A percentile compares a stretch with the other conserved stretches of the same genome.
phyloP scores from a whole-genome alignment of 1,140 invertebrate genomes.

The Andrena cerasifolii region DNA sequence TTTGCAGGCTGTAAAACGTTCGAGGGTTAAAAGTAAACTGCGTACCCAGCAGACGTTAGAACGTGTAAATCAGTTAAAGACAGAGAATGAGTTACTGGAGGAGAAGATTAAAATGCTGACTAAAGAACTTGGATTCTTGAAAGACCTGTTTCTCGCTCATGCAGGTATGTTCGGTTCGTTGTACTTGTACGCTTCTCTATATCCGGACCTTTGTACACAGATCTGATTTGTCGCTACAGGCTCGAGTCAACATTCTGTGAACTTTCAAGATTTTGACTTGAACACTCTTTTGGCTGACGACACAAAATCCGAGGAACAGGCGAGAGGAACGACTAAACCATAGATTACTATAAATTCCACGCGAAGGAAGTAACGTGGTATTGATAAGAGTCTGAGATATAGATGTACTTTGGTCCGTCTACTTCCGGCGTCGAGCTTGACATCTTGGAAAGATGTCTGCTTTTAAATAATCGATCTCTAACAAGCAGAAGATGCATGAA shows the following conservation, averaged over 20 bases:
- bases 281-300: conserved; percentile 77
- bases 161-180: conserved; percentile 82
- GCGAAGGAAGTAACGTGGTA: conserved; percentile 56
- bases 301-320: conserved; percentile 45
- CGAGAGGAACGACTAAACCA: conserved; percentile 48
- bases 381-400: conserved; percentile 57
- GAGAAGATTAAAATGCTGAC: conserved; percentile 93
- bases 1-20: conserved; percentile 92
- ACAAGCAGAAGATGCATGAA: background rate
- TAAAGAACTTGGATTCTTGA: conserved; percentile 93
- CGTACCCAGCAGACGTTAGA: conserved; percentile 91
- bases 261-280: conserved; percentile 76
- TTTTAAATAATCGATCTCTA: conserved; percentile 34
- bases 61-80: conserved; percentile 89
- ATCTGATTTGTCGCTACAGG: conserved; percentile 63
- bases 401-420: conserved; percentile 51
- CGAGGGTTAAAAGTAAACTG: conserved; percentile 92
- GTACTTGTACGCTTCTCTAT: background rate
- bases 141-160: conserved; percentile 93
- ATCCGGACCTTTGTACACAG: conserved; percentile 14
- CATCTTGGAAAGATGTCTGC: conserved; percentile 76
- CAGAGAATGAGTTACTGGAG: conserved; percentile 92
- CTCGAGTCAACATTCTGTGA: conserved; percentile 74
- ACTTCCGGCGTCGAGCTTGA: conserved; percentile 46
- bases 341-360: conserved; percentile 49